Base-by-base conservation (phyloP, 2,888 invertebrate genomes). In the Ormyrus nitidulus region DNA sequence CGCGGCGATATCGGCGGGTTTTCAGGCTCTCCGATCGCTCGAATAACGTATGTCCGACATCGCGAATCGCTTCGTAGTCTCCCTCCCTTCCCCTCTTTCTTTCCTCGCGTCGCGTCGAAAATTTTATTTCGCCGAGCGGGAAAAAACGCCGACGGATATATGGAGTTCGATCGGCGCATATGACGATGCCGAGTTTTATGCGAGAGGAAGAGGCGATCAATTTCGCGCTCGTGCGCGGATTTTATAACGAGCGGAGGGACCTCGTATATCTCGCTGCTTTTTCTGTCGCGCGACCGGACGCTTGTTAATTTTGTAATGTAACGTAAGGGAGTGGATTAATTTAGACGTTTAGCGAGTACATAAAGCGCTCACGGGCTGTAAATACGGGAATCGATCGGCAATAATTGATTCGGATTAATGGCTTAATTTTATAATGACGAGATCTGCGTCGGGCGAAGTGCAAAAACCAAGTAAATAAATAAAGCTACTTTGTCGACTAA, bases 21-120 rank as follows among this genome's bases (percentile, higher is more conserved):
- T 34, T 34, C 34, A 34, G 34, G 34, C 34, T 34, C 34, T 34
- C 76, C 74, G 77, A 80, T 77, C 77, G 81, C 53, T 44, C 74
- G 79, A 81, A 61, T 79, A 79, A 79, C 75, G 81, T 79, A 81
- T 79, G 79, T 81, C 73, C 77, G 70, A 81, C 77, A 77, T 54
- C 54, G 77, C 62, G 71, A 77, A 76, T 81, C 79, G 76, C 79
- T 75, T 71, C 68, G 65, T 75, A 77, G 76, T 64, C 64, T 64
- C 64, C 76, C 59, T 34, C 64, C 19, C 71, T 54, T 49, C n/a
- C 61, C 11, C 53, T 66, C 54, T 61, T 34, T 66, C 79, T 54
- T 19, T 70, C 44, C 53, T 68, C 62, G n/a, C 44, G 46, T 74
- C 68, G 34, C 10, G 53, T 49, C 48, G 56, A 58, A 71, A 71